phyloP scores from a whole-genome alignment of 2,888 invertebrate species.

The Fabriciana adippe region DNA sequence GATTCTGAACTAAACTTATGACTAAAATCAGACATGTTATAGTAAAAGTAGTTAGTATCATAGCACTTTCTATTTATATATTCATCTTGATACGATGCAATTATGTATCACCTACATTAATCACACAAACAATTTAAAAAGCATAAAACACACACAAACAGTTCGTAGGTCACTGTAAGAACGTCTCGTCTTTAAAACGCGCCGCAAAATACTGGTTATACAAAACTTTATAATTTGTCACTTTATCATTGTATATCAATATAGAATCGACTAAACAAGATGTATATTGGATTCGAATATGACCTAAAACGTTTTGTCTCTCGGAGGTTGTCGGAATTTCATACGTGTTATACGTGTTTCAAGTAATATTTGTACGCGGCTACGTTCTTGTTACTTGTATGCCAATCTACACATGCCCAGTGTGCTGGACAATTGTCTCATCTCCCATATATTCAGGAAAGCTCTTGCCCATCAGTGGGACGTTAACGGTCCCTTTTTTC shows the following conservation, averaged over 20 bases:
- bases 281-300: conserved; percentile 4
- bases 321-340: conserved; percentile 24
- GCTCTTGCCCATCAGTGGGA: no score
- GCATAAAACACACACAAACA: conserved; percentile 22
- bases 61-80: no score
- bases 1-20: no score
- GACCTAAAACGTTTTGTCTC: conserved; percentile 39
- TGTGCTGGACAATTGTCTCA: no score
- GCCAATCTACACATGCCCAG: no score
- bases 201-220: conserved; percentile 47
- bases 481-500: no score
- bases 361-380: no score
- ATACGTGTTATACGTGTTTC: no score
- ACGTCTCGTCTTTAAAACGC: conserved; percentile 44
- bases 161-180: conserved; percentile 30
- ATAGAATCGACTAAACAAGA: conserved; percentile 21
- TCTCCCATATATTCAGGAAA: no score
- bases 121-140: background rate
- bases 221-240: conserved; percentile 47
- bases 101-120: background rate
- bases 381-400: no score
- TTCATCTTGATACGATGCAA: conserved; percentile 10
- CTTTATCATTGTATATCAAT: conserved; percentile 46
- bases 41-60: no score
- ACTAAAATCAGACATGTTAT: no score